Evolutionary conservation across 1,140 invertebrate species (phyloP), one percentile per base, ranked within the genome.

Genomic region (Apis laboriosa): DNA sequence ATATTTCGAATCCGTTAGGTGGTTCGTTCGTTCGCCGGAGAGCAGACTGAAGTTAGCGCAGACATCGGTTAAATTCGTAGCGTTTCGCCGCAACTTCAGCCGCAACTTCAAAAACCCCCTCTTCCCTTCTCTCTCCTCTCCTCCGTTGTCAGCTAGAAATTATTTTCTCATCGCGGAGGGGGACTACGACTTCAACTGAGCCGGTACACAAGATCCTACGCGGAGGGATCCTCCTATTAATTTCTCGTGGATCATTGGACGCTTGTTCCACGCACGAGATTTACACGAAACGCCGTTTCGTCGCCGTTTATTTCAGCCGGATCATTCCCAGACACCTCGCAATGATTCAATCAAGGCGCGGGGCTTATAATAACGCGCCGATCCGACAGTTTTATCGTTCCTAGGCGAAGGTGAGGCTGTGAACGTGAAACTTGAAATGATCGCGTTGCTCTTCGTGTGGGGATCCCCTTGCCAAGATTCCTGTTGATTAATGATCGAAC

Each of bases 21-120:
- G 83, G 77, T 87, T 85, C 80, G 83, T 55, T 49, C 72, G 76
- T 34, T 34, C 34, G 78, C 64, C 51, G 43, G 60, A 72, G 78
- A 80, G 83, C 77, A 75, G 76, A 80, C 79, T 85, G 83, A 79
- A 87, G 83, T 34, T 34, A 34, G 34, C 34, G 34, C 87, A 88
- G 87, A 88, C 87, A 86, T 82, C 60, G 86, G 80, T 83, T 88
- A 88, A 88, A 88, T 88, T 77, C 76, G 87, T 88, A 85, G 67
- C 83, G 67, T 88, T 84, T 56, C 34, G 34, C 34, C 78, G 49
- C 86, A 78, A 82, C 83, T 81, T 77, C 61, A n/a, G 55, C 61
- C 49, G n/a, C 74, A 5, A 28, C 51, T 74, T 63, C 24, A 7
- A 9, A 21, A 21, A 64, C 43, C 21, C 17, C 24, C 43, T 61